Conservation (phyloP, 2,888 invertebrate species). For the Catocala sponsa region DNA sequence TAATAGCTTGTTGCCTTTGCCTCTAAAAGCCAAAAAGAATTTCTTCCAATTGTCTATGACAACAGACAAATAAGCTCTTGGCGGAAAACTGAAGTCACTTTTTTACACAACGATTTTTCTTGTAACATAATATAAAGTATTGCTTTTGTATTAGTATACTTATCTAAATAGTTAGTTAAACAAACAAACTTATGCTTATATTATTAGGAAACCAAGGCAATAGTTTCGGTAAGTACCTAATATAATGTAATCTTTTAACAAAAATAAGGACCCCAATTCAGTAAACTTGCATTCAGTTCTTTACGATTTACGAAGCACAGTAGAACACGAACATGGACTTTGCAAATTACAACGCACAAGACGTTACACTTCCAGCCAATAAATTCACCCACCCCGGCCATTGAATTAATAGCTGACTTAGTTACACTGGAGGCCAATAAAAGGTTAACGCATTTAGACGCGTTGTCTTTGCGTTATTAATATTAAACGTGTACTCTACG, state of each 20-base stretch:
- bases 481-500: slow-evolving; percentile 28
- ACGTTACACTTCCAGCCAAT: slow-evolving; percentile 42
- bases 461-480: slow-evolving; percentile 29
- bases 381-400: slow-evolving; percentile 45
- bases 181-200: too few species aligned
- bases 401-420: slow-evolving; percentile 48
- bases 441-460: slow-evolving; percentile 43
- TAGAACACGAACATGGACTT: slow-evolving; percentile 22
- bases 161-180: too few species aligned
- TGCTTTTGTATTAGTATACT: too few species aligned
- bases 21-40: neutral
- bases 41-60: neutral
- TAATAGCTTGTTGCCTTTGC: slow-evolving; percentile 4
- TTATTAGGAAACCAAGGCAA: too few species aligned
- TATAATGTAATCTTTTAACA: neutral
- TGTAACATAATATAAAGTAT: too few species aligned
- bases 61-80: too few species aligned
- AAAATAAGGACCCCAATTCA: slow-evolving; percentile 3
- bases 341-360: slow-evolving; percentile 39
- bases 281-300: neutral
- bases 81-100: too few species aligned
- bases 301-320: slow-evolving; percentile 13
- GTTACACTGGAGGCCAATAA: slow-evolving; percentile 46
- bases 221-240: too few species aligned
- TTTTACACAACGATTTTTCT: too few species aligned